Evolutionary conservation across 2,888 invertebrate genomes (phyloP), one percentile per base, ranked within the genome.

Genomic region (Caenorhabditis zanzibari): DNA sequence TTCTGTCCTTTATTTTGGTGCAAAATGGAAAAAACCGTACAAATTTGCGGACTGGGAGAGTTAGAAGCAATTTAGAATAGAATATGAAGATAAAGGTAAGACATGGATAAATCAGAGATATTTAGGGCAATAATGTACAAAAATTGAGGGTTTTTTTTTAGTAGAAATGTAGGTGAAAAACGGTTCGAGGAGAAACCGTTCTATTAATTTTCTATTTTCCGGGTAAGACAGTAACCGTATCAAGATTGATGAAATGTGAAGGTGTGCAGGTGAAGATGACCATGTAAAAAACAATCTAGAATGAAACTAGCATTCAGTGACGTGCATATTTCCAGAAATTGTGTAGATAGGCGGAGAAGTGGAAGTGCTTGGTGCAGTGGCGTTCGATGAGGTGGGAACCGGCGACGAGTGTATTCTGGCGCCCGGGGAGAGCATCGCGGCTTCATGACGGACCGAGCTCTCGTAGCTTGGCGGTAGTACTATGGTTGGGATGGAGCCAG

Each of bases 381-480:
- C 61, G 63, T 69, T 71, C 69, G 77, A 77, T 63, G 63, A 71
- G 32, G 69, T 71, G 54, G 71, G 77, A 54, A 71, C 71, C 61
- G 76, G 76, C 38, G 76, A 69, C 16, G 63, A 54, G 41, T 77
- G 77, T 28, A 71, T 63, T 71, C 71, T 22, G 16, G 69, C 58
- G 0, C 52, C 59, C 0, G 74, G 74, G 0, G 82, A 82, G 3
- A 68, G 66, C 82, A 77, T 83, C 2, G 82, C 63, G n/a, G 82
- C 63, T 24, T 79, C 79, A 19, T 83, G 77, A 16, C 81, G 80
- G 4, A 84, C 73, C 1, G 84, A 84, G 52, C 86, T 87, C 44
- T 87, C 86, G 73, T 87, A 87, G 64, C 85, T 87, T 41, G 86
- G 86, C n/a, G 86, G 86, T 12, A 87, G 61, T 2, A 85, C 84